Base-by-base conservation (phyloP, 2,888 invertebrate genomes). In the Ceraclea dissimilis region DNA sequence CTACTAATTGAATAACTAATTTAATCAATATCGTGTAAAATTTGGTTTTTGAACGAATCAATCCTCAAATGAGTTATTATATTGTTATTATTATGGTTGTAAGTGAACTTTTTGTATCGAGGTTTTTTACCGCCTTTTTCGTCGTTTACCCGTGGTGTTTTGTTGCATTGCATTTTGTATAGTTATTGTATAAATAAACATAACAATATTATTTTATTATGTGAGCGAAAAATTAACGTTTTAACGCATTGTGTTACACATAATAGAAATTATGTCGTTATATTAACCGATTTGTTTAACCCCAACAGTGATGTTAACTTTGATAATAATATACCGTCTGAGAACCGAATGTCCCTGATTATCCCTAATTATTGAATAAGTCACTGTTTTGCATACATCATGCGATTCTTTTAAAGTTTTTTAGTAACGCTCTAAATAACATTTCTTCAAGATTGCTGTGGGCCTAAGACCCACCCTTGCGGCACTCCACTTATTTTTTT, bases 221-320 rank as follows among this genome's bases (percentile, higher is more conserved):
- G 39, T 39, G 16, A 39, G 39, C n/a, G 39, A 39, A 39, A 39
- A 39, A 39, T 39, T 39, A 39, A 39, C 39, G 39, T 39, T 39
- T 39, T 2, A 8, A 39, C 39, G 39, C 13, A 39, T 39, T 39
- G 39, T 39, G 39, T 39, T 39, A 39, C 5, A 39, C 13, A 39
- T 13, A 16, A 39, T 8, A 39, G n/a, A 39, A 16, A 39, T 16
- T 16, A 39, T 39, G 13, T 13, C 16, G 39, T 39, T 39, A 39
- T n/a, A 39, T 4, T 39, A 39, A 39, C 39, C 39, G 39, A 39
- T 39, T 39, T 39, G 13, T n/a, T 39, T 39, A 26, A 26, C 26
- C 26, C 26, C 26, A 26, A 26, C 26, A 26, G 26, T 26, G 26
- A 26, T 26, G 26, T 26, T 26, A 26, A 6, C 10, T 43, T 43